Percentiles rank a stretch among this genome's conserved stretches.
These are phyloP conservation scores for Drosophila arizonae DNA, from an alignment of 1,140 invertebrate genomes.

Conservation along the genomic window DNA sequence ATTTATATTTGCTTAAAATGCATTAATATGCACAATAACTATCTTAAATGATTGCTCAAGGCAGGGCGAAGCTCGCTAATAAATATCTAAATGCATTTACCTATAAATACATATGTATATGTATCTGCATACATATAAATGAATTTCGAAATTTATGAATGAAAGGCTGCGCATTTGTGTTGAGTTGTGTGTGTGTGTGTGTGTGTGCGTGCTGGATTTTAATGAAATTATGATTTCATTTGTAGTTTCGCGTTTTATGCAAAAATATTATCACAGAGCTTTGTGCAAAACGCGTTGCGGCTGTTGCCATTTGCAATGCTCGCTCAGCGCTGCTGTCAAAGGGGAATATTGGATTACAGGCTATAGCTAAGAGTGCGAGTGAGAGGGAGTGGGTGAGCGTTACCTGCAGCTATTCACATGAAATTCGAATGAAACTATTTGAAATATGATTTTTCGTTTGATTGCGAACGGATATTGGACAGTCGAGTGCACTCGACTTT, in stretches of 20 bases:
- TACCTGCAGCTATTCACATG: too few relatives aligned
- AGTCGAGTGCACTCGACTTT: not conserved
- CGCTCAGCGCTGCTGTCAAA: not conserved
- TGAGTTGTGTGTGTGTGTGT: not conserved
- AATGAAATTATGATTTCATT: slow-evolving; percentile 72
- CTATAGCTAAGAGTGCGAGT: not conserved
- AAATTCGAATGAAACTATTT: too few relatives aligned
- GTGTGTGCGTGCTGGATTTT: slow-evolving; percentile 22
- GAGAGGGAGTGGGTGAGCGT: not conserved
- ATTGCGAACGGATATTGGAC: not conserved
- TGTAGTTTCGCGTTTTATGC: slow-evolving; percentile 40
- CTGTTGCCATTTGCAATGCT: slow-evolving; percentile 12
- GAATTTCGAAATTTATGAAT: slow-evolving; percentile 6
- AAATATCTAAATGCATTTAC: too few relatives aligned
- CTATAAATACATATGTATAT: not conserved
- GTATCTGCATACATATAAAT: not conserved
- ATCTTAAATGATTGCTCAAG: not conserved
- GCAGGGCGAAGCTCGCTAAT: too few relatives aligned
- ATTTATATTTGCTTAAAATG: too few relatives aligned
- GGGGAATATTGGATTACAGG: not conserved
- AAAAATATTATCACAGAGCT: slow-evolving; percentile 57
- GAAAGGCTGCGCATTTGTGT: not conserved
- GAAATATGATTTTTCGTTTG: too few relatives aligned
- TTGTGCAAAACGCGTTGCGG: slow-evolving; percentile 8
- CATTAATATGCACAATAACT: too few relatives aligned